Evolutionary conservation across 1,140 invertebrate genomes (phyloP), one percentile per base, ranked within the genome.

Genomic region (Tetragnatha versicolor): DNA sequence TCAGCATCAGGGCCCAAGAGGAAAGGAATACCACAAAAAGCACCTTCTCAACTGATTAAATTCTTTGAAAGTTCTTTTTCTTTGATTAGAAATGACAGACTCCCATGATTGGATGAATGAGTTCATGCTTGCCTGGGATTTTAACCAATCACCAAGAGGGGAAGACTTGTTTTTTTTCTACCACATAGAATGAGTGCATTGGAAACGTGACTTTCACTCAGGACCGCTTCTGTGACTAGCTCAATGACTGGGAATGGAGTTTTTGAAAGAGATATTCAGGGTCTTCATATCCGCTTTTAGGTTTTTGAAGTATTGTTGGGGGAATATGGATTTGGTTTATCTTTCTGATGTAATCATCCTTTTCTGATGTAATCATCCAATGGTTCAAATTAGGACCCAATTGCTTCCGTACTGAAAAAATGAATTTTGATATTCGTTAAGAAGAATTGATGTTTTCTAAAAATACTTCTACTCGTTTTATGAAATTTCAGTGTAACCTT

Each of bases 11-110:
- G n/a, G n/a, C n/a, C n/a, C n/a, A n/a, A n/a, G n/a, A n/a, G n/a
- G n/a, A n/a, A n/a, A n/a, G n/a, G n/a, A n/a, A n/a, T 47, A 17
- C 42, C n/a, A 61, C n/a, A 29, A 20, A 63, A 17, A 39, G 37
- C 37, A n/a, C 31, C 65, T 68, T 47, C 29, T 68, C 39, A 51
- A 33, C 17, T 68, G 65, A 68, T 68, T 68, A 68, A 68, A 68
- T 68, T 68, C 47, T 29, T 39, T 68, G 31, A 31, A 45, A 68
- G 20, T 68, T 60, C 39, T 29, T 33, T 51, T 49, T 51, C 29
- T 20, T 33, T 68, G 65, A 68, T 68, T 68, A 68, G 51, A 29
- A 49, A 31, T 51, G 65, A 68, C 65, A 33, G 14, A 37, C 14
- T 31, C 20, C 4, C 2, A 31, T 9, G 17, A 63, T 42, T n/a